Base-by-base conservation (phyloP, 1,140 invertebrate species). In the Macrocentrus cingulum region DNA sequence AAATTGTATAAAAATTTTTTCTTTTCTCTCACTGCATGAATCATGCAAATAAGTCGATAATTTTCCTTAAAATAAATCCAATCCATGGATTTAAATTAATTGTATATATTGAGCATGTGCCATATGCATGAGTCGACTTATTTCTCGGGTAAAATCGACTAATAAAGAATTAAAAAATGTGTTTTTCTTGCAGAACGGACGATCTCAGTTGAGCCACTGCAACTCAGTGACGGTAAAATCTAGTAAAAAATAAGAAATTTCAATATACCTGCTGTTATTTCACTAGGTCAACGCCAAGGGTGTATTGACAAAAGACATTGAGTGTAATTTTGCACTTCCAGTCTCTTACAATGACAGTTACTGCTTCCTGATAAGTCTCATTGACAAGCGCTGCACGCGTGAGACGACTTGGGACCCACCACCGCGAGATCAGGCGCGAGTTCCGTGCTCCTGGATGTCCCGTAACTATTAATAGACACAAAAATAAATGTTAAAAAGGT, bases 341-440 rank as follows among this genome's bases (percentile, higher is more conserved):
- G 53, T 56, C 23, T 49, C 49, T 1, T 55, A 52, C 25, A 56
- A 65, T 52, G 11, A 37, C n/a, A 58, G 56, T 53, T 68, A 66
- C 45, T 68, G 66, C 16, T 61, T 66, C 11, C 22, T 60, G 16
- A 55, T 68, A 45, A 29, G 8, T 15, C 7, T 66, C 8, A 15
- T 55, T 13, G 66, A 68, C 56, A 52, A 61, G 0, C 56, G 66
- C 15, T 68, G 66, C 23, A 20, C 52, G 36, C 60, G 25, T 48
- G 34, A 63, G 48, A 62, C 66, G 6, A 48, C 60, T 9, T 68
- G 66, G 66, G 62, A 66, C 23, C 59, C 59, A 15, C 62, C 64
- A 7, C 18, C 53, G 1, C 34, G 52, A 34, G 9, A 42, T 15
- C 5, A 32, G 9, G n/a, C 9, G 13, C 19, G 36, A 18, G 50